Evolutionary conservation across 2,113 vertebrate species (phyloP).

Genomic region (Progne subis): DNA sequence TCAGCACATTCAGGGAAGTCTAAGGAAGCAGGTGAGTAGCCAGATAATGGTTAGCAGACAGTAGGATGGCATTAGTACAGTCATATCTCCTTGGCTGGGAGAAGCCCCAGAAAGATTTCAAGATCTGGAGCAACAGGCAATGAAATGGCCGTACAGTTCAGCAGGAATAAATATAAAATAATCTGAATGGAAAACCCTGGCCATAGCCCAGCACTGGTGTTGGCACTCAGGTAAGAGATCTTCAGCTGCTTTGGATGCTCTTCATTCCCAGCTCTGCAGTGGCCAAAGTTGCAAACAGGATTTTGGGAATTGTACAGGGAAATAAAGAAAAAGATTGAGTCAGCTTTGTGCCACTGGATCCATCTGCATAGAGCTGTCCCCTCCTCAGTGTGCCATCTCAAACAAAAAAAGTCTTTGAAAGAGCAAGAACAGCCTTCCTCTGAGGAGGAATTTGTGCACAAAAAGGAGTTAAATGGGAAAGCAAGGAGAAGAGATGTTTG

Average conservation of each 20-base stretch:
- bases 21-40: background rate
- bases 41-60: background rate
- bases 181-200: background rate
- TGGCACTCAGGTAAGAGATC: background rate
- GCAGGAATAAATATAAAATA: background rate
- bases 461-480: background rate
- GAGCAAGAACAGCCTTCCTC: background rate
- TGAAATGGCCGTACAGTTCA: background rate
- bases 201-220: background rate
- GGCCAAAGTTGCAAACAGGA: background rate
- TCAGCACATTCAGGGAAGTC: background rate
- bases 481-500: background rate
- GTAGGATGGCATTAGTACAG: background rate
- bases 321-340: background rate
- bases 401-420: background rate
- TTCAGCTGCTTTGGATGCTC: background rate
- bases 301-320: background rate
- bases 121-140: background rate
- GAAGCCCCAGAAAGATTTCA: background rate
- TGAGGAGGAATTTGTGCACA: background rate
- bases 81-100: background rate
- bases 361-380: accelerated
- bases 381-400: background rate
- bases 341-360: background rate
- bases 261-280: too few species aligned